Conservation (phyloP, 2,797 vertebrate species). For the Odontamblyopus lacepedii region DNA sequence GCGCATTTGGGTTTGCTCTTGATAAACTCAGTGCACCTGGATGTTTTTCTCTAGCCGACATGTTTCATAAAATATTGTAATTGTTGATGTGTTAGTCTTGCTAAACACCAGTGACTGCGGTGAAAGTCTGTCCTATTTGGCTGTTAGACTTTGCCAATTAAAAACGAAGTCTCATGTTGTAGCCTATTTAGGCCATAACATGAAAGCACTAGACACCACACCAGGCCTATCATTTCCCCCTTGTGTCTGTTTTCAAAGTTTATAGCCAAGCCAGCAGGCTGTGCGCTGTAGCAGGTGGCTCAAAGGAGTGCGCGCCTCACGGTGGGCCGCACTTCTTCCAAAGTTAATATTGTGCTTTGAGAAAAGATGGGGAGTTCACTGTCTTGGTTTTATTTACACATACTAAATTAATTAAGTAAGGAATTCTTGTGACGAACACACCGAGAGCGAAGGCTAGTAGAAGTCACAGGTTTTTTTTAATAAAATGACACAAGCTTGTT, state of each 20-base stretch:
- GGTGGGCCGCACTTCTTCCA: slow-evolving; percentile 73
- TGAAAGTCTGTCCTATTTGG: no score
- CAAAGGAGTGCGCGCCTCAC: slow-evolving; percentile 63
- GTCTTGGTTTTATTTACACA: slow-evolving; percentile 81
- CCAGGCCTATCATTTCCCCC: neutral
- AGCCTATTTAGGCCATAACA: neutral
- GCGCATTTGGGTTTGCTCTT: neutral
- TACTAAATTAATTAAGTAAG: slow-evolving; percentile 82
- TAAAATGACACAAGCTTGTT: neutral
- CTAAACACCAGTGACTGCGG: no score
- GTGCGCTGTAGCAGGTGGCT: slow-evolving; percentile 73
- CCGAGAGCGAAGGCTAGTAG: slow-evolving; percentile 18
- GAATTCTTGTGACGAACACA: slow-evolving; percentile 76
- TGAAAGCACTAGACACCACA: neutral
- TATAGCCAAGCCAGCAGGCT: neutral
- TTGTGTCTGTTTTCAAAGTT: neutral
- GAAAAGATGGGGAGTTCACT: slow-evolving; percentile 77
- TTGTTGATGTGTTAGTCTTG: no score
- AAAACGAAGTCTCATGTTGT: no score
- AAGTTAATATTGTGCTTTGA: slow-evolving; percentile 83
- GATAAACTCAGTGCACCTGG: no score
- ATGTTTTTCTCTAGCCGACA: no score
- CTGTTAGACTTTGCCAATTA: no score
- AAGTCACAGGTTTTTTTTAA: neutral
- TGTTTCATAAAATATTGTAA: no score